Conservation (phyloP, 2,113 vertebrate species). For the Menura novaehollandiae region DNA sequence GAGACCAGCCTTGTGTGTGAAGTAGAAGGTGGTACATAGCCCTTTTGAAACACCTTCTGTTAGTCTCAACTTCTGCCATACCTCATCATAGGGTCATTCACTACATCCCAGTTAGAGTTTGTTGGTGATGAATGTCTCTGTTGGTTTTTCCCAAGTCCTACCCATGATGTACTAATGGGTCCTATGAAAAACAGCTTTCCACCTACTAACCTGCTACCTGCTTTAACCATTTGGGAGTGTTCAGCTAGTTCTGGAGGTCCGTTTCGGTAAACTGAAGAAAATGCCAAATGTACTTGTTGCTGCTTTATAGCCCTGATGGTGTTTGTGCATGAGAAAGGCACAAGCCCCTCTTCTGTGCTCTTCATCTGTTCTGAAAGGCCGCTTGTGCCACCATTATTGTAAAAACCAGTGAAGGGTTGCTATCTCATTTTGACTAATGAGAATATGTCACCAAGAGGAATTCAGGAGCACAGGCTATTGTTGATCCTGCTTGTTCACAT, state of each 20-base stretch:
- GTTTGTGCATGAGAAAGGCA: not conserved
- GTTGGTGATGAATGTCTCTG: not conserved
- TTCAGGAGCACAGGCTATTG: not conserved
- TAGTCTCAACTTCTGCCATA: not conserved
- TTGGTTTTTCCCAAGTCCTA: not conserved
- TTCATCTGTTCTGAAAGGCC: not conserved
- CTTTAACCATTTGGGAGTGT: not conserved
- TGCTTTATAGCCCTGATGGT: not conserved
- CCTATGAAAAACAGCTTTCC: not conserved
- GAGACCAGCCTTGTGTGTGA: not conserved
- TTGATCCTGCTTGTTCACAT: not conserved
- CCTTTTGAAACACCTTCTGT: not conserved
- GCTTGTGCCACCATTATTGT: not conserved
- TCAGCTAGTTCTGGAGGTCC: not conserved
- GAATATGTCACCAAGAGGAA: not conserved
- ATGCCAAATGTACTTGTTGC: not conserved
- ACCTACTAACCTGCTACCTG: not conserved
- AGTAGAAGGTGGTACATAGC: not conserved
- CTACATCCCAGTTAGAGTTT: not conserved
- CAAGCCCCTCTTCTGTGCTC: not conserved
- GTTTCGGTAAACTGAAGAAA: not conserved
- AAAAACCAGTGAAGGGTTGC: not conserved
- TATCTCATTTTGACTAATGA: not conserved
- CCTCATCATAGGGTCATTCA: not conserved
- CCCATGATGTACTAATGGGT: not conserved